Evolutionary conservation across 2,113 vertebrate species (phyloP).

Genomic region (Regulus satrapa): DNA sequence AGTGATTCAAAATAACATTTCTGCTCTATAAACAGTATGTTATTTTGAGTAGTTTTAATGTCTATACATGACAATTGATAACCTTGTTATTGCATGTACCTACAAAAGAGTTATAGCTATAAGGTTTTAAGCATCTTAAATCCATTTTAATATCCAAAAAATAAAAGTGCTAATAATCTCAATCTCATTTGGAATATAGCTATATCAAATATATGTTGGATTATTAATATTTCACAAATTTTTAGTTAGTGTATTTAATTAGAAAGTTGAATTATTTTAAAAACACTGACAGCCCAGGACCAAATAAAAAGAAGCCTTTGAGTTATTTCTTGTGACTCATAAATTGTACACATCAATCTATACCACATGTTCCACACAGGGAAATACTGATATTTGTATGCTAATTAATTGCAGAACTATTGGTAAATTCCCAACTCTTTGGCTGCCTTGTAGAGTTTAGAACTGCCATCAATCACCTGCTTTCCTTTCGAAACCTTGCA

Average conservation of each 20-base stretch:
- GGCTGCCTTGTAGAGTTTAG: neutral
- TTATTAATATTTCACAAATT: neutral
- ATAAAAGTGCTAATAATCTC: neutral
- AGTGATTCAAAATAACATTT: neutral
- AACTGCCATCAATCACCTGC: slow-evolving; percentile 6
- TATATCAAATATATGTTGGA: neutral
- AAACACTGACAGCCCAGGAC: neutral
- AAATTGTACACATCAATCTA: neutral
- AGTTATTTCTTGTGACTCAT: neutral
- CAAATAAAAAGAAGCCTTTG: neutral
- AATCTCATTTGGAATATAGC: rapidly evolving
- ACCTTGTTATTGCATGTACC: neutral
- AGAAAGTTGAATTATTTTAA: neutral
- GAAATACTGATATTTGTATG: slow-evolving; percentile 46
- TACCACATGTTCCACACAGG: neutral
- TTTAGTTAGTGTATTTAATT: neutral
- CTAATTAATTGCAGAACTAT: slow-evolving; percentile 34
- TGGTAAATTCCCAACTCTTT: slow-evolving; percentile 16
- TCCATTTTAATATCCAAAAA: neutral
- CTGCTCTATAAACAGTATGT: neutral
- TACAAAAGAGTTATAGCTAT: neutral
- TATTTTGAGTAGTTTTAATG: neutral
- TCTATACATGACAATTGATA: neutral
- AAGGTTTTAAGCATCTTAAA: neutral
- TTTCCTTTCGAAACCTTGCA: neutral